Conservation (phyloP, 2,113 vertebrate species). For the Catharus fuscescens region DNA sequence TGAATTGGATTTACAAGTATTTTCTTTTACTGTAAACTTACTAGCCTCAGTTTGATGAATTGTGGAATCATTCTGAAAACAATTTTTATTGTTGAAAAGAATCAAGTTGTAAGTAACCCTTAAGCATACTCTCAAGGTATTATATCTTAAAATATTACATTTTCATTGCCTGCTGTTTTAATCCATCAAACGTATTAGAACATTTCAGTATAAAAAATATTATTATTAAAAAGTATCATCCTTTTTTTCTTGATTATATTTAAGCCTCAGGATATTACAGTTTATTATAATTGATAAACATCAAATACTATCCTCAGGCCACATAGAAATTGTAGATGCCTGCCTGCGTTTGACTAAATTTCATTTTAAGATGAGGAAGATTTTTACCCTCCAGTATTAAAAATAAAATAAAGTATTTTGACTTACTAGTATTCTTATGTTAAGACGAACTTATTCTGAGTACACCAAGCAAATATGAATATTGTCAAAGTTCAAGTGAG, state of each 20-base stretch:
- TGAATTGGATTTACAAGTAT: not conserved
- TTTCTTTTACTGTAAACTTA: not conserved
- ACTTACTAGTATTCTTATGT: not conserved
- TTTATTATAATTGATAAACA: not conserved
- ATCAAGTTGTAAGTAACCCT: not conserved
- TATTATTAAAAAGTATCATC: not conserved
- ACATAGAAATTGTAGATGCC: not conserved
- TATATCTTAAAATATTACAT: not conserved
- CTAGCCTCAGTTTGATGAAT: not conserved
- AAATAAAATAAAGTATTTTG: not conserved
- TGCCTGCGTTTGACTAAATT: not conserved
- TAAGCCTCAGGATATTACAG: not conserved
- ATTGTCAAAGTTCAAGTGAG: not conserved
- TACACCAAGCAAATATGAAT: not conserved
- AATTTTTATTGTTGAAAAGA: not conserved
- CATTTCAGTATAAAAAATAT: not conserved
- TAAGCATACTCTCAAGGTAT: not conserved
- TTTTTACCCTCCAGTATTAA: not conserved
- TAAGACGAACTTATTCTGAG: not conserved
- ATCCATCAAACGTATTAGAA: not conserved
- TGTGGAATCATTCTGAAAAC: not conserved
- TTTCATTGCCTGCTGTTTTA: not conserved
- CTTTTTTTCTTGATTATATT: not conserved
- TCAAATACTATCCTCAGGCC: not conserved
- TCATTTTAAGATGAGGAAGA: not conserved